Conservation (phyloP, 2,797 vertebrate genomes). For the Phataginus tricuspis region DNA sequence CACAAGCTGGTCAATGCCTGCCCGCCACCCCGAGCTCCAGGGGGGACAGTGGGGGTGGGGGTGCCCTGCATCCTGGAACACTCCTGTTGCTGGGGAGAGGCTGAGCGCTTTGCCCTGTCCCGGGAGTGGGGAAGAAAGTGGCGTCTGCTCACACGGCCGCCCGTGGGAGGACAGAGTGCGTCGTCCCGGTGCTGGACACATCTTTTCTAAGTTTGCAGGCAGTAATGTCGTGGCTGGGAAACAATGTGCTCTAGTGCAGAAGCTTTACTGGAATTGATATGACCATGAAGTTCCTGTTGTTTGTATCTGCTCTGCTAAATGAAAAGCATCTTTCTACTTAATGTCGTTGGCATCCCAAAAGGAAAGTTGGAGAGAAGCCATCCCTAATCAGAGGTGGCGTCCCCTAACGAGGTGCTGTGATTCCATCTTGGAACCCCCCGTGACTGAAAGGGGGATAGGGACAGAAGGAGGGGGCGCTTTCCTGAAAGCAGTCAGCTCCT, state of each 20-base stretch:
- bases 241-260: rapidly evolving
- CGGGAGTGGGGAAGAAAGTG: rapidly evolving
- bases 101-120: rapidly evolving
- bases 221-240: rapidly evolving
- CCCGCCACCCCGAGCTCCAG: too few relatives aligned
- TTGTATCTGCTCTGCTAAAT: too few relatives aligned
- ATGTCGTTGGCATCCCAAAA: background rate
- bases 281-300: rapidly evolving
- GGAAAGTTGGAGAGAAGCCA: background rate
- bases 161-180: background rate
- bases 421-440: rapidly evolving
- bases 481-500: background rate
- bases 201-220: background rate
- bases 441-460: background rate
- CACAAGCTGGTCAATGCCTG: background rate
- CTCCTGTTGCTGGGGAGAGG: rapidly evolving
- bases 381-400: rapidly evolving
- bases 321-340: background rate
- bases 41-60: rapidly evolving
- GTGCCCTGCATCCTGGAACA: rapidly evolving
- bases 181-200: rapidly evolving
- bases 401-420: too few relatives aligned
- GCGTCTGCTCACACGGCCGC: rapidly evolving
- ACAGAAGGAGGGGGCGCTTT: background rate
- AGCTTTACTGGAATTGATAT: rapidly evolving